Conservation (phyloP, 2,888 invertebrate species). For the Aspidiotus rigidus region DNA sequence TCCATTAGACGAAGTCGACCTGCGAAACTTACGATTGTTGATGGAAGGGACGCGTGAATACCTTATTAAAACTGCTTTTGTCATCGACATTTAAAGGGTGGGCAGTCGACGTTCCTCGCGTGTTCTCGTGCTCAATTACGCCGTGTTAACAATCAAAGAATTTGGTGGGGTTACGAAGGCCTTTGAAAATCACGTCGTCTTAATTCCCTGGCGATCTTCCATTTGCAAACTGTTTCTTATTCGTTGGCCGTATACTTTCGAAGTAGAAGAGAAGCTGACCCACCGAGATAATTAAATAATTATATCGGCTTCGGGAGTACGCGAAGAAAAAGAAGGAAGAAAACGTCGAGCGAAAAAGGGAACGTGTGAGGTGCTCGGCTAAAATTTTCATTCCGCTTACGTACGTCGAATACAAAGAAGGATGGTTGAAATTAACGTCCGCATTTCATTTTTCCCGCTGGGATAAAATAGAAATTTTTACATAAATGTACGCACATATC, state of each 20-base stretch:
- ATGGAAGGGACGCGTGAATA: background rate
- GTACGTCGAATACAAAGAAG: too few species aligned
- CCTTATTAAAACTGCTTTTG: background rate
- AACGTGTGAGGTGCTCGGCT: too few species aligned
- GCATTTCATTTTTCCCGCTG: background rate
- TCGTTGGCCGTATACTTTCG: too few species aligned
- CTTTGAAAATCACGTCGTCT: background rate
- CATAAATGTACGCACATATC: conserved; percentile 1
- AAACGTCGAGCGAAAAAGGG: too few species aligned
- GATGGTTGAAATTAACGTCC: too few species aligned
- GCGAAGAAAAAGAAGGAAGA: too few species aligned
- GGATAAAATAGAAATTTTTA: conserved; percentile 1
- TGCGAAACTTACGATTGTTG: background rate
- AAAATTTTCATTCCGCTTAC: too few species aligned
- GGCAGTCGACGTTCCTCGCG: background rate
- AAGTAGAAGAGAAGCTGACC: too few species aligned
- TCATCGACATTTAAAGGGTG: background rate
- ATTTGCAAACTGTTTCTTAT: background rate
- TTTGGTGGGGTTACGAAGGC: background rate
- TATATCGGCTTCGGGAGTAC: too few species aligned
- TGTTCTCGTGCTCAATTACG: background rate
- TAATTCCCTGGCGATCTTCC: conserved; percentile 2
- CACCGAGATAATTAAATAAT: too few species aligned
- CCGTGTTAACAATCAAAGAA: conserved; percentile 3
- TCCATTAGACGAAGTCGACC: conserved; percentile 19